Percentiles rank a stretch among this genome's conserved stretches.
Evolutionary conservation across 2,113 vertebrate species (phyloP).

Genomic region (Pituophis catenifer): DNA sequence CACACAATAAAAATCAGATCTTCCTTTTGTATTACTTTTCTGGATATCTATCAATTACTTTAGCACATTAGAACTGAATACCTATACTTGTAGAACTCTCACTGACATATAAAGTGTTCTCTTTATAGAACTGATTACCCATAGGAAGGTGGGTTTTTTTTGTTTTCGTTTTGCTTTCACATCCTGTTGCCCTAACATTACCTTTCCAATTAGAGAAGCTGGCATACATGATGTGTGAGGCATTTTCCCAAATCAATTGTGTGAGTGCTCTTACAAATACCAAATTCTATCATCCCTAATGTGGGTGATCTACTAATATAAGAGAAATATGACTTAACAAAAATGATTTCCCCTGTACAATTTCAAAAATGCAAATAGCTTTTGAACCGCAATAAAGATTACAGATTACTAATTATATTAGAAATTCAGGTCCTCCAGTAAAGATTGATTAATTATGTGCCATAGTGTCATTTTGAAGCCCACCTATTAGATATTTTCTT

Average conservation of each 20-base stretch:
- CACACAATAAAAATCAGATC: background rate
- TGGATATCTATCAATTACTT: background rate
- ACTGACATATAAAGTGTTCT: background rate
- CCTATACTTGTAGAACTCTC: background rate
- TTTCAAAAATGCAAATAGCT: background rate
- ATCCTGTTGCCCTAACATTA: background rate
- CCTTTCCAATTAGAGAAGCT: background rate
- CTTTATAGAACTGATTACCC: background rate
- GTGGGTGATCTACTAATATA: no score
- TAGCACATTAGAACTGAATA: background rate
- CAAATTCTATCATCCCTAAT: background rate
- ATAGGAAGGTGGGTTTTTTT: background rate
- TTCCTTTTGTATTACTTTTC: background rate
- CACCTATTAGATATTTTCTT: background rate
- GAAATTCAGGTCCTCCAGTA: background rate
- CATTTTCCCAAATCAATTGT: background rate
- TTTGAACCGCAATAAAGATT: background rate
- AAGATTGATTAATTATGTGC: background rate
- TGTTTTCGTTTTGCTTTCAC: background rate
- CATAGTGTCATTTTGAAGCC: background rate
- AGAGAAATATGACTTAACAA: background rate
- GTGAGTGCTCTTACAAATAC: background rate
- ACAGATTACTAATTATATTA: background rate
- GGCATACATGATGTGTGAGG: background rate
- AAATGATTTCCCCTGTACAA: background rate